Base-by-base conservation (phyloP, 2,113 vertebrate genomes). In the Neofelis nebulosa region DNA sequence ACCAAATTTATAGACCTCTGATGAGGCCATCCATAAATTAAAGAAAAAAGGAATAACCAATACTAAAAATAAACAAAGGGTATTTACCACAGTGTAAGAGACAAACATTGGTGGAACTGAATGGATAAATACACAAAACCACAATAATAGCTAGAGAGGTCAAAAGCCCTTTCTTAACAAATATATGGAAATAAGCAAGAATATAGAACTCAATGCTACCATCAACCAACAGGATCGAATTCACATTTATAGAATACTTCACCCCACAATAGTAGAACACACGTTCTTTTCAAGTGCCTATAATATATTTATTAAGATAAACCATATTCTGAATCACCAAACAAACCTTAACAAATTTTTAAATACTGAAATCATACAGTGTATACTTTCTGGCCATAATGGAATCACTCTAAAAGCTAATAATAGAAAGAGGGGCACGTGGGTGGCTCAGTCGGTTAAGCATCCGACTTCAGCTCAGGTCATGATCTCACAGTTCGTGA, bases 271-370 rank as follows among this genome's bases (percentile, higher is more conserved):
- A 82, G 25, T 63, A 81, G 50, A 89, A 71, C 48, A 29, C 73
- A 79, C 9, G n/a, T 66, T 93, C 41, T 50, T 92, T 92, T 84
- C 73, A 87, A 94, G 52, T 50, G 38, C 55, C 76, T 94, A 50
- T 73, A 66, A 73, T 57, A 80, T 87, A 88, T 79, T 61, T 61
- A 50, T 50, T 50, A 94, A 69, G 36, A 61, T 61, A 88, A 94
- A 85, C 38, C 61, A 82, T 52, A 74, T 38, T 66, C 52, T 80
- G 52, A 71, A 2, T 45, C 52, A 71, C 69, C 71, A 82, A 82
- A 57, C 52, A 89, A 74, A 82, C 45, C 7, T 90, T 80, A 83
- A 57, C 55, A 57, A 52, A 76, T 52, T 73, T 71, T 90, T 76
- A 9, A 83, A 83, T 55, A 89, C 68, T 83, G n/a, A 76, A 95